Conservation (phyloP, 2,113 vertebrate species). For the Cyphomyrus plagiostoma region DNA sequence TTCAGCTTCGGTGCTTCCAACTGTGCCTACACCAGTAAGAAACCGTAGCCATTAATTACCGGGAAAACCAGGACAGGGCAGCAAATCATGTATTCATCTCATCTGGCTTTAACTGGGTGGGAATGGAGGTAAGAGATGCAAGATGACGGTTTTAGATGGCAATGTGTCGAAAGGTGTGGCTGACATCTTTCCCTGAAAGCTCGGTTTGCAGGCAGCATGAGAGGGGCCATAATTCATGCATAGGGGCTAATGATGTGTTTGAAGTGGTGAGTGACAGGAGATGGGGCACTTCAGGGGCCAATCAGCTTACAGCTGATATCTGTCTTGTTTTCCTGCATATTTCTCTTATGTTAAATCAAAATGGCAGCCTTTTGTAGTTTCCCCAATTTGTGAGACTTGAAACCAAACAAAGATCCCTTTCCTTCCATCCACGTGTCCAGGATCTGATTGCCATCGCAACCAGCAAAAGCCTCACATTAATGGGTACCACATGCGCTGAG, state of each 20-base stretch:
- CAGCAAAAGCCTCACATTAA: not conserved
- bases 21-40: not conserved
- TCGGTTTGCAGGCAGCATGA: not conserved
- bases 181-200: not conserved
- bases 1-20: not conserved
- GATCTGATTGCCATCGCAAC: not conserved
- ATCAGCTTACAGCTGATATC: not conserved
- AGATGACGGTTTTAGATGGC: not conserved
- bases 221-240: not conserved
- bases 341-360: not conserved
- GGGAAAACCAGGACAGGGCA: not conserved
- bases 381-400: not conserved
- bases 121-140: not conserved
- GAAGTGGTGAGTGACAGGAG: not conserved
- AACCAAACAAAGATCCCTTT: not conserved
- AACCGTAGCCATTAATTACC: not conserved
- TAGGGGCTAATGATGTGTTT: not conserved
- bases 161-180: not conserved
- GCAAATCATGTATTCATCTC: not conserved
- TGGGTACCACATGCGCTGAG: not conserved
- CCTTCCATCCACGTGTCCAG: not conserved
- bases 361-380: not conserved
- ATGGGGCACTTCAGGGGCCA: not conserved
- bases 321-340: not conserved
- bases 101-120: not conserved